Percentiles rank a stretch among this genome's conserved stretches.
Conservation (phyloP, 2,888 invertebrate species). For the Theodoxus fluviatilis region DNA sequence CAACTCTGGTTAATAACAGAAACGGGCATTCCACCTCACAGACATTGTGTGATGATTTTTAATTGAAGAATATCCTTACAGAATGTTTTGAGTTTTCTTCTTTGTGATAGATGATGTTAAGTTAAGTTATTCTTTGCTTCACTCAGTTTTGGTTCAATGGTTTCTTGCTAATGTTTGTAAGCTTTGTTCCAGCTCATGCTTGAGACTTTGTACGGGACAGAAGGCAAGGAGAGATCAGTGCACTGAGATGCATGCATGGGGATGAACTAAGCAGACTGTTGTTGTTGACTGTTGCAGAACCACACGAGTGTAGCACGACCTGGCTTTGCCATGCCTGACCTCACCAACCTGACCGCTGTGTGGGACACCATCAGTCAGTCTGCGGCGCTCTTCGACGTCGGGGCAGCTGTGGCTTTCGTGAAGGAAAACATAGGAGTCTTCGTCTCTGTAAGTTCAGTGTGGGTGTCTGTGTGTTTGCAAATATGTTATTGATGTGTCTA, state of each 20-base stretch:
- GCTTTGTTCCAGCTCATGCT: neutral
- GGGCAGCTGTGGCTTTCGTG: conserved; percentile 73
- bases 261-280: neutral
- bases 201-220: neutral
- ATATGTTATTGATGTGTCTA: too few species aligned
- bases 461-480: too few species aligned
- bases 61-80: too few species aligned
- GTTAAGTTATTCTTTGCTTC: too few species aligned
- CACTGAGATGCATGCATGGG: neutral
- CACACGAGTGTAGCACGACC: conserved; percentile 34
- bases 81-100: too few species aligned
- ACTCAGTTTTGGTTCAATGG: neutral
- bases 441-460: conserved; percentile 75
- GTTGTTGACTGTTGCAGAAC: conserved; percentile 32
- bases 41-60: too few species aligned
- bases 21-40: too few species aligned
- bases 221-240: neutral
- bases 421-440: conserved; percentile 90
- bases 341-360: conserved; percentile 48
- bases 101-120: too few species aligned
- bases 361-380: conserved; percentile 52
- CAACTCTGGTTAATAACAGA: too few species aligned
- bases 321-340: conserved; percentile 33
- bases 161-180: neutral
- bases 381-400: conserved; percentile 49